These are phyloP conservation scores for Caenorhabditis japonica DNA, from an alignment of 2,888 invertebrate species.

Conservation along the genomic window DNA sequence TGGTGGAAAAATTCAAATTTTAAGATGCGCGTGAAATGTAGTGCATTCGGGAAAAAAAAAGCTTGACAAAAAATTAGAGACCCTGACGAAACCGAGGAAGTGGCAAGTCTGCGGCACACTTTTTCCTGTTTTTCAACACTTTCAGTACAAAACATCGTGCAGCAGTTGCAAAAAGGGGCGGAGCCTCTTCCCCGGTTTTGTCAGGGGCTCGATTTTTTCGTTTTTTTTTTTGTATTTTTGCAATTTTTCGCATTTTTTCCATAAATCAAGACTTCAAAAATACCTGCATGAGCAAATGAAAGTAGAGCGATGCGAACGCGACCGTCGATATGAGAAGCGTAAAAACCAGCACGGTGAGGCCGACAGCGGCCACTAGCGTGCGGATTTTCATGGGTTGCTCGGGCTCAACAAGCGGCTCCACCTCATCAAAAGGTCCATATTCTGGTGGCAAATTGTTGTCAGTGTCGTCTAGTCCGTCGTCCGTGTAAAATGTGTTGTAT, in stretches of 20 bases:
- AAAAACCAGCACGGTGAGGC: constrained; percentile 61
- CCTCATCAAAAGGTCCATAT: constrained; percentile 65
- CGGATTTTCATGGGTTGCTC: constrained; percentile 41
- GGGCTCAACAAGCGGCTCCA: constrained; percentile 51
- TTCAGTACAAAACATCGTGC: too few relatives aligned
- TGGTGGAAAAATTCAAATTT: too few relatives aligned
- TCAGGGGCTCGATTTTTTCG: too few relatives aligned
- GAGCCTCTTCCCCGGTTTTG: too few relatives aligned
- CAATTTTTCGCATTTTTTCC: too few relatives aligned
- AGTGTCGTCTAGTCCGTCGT: too few relatives aligned
- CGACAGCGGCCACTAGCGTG: constrained; percentile 47
- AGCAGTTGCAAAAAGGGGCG: too few relatives aligned
- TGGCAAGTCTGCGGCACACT: constrained; percentile 1
- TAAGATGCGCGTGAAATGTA: too few relatives aligned
- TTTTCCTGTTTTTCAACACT: too few relatives aligned
- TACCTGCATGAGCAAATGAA: constrained; percentile 63
- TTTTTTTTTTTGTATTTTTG: too few relatives aligned
- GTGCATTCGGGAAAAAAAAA: too few relatives aligned
- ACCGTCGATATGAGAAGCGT: constrained; percentile 70
- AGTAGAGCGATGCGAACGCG: constrained; percentile 71
- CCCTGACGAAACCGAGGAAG: constrained; percentile 1
- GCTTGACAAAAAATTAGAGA: neutral
- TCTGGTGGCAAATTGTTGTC: constrained; percentile 64
- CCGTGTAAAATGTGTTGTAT: constrained; percentile 48
- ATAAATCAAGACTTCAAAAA: too few relatives aligned